Evolutionary conservation across 1,140 invertebrate genomes (phyloP).

Genomic region (Pectinophora gossypiella): DNA sequence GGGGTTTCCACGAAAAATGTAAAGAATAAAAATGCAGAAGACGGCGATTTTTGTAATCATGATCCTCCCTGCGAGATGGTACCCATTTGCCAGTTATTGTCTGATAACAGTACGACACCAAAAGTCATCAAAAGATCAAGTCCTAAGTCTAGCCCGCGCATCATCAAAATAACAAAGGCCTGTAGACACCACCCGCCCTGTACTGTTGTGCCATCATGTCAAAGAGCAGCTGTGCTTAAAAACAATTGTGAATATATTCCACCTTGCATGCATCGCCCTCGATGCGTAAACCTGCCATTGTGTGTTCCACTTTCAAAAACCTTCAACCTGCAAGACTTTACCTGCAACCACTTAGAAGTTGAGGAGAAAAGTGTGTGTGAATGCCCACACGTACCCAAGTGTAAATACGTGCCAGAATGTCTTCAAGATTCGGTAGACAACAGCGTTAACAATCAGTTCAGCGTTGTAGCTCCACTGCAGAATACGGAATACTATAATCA

Average conservation of each 20-base stretch:
- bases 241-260: conserved; percentile 59
- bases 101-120: conserved; percentile 27
- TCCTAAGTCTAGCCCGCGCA: conserved; percentile 28
- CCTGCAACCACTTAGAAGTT: neutral
- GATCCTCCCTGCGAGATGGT: conserved; percentile 49
- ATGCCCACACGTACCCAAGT: no score
- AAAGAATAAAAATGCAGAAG: no score
- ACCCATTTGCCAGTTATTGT: conserved; percentile 51
- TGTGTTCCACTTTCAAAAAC: conserved; percentile 47
- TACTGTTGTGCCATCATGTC: conserved; percentile 57
- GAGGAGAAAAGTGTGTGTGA: no score
- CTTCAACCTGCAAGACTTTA: neutral
- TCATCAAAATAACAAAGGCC: conserved; percentile 57
- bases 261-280: conserved; percentile 53
- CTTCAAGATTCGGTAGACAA: neutral
- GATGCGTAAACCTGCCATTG: conserved; percentile 57
- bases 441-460: neutral
- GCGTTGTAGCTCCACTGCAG: neutral
- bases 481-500: no score
- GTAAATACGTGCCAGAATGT: no score
- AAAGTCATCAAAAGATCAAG: conserved; percentile 26
- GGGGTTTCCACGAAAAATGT: no score
- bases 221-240: conserved; percentile 48
- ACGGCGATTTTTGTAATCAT: conserved; percentile 38
- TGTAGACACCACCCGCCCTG: conserved; percentile 62